Base-by-base conservation (phyloP, 2,113 vertebrate species). In the Arvicanthis niloticus region DNA sequence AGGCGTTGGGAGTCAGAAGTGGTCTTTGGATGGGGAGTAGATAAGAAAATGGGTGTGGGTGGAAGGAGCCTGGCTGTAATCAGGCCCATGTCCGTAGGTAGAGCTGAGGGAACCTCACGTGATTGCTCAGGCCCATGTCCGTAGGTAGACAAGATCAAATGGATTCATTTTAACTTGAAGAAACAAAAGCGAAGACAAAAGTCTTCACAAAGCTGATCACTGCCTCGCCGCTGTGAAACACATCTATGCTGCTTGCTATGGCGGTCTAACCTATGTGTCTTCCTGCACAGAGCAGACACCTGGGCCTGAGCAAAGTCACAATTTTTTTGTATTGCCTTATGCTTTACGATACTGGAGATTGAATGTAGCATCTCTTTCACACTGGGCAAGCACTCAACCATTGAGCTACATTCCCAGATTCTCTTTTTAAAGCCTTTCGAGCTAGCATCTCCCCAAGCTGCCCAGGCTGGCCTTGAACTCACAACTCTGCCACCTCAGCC, bases 191-290 rank as follows among this genome's bases (percentile, higher is more conserved):
- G 78, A 89, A 37, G n/a, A 45, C 1, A 21, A 16, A n/a, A 42
- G 31, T 29, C 89, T 89, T n/a, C 19, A 10, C 42, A 19, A 7
- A 62, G 58, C 56, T 21, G 62, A 17, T 76, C 73, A 15, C 51
- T 48, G 2, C 40, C 37, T 56, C 0, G 15, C 2, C n/a, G 37
- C 22, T 0, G n/a, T 2, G 24, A 56, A 45, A 76, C 17, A 15
- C 21, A 2, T 26, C 15, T 3, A 53, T 5, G 22, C 58, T n/a
- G 15, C 40, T 77, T 4, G 21, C n/a, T 7, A 24, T 22, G 37
- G 40, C 1, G 0, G 19, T 58, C 51, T 16, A 29, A 6, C 13
- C 31, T 42, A 0, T 24, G 26, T 29, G 16, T 2, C 70, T n/a
- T 16, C 21, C 15, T 5, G 75, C n/a, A 60, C 42, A 13, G 0